These are phyloP conservation scores for Fopius arisanus DNA, from an alignment of 1,140 invertebrate genomes.

Conservation along the genomic window DNA sequence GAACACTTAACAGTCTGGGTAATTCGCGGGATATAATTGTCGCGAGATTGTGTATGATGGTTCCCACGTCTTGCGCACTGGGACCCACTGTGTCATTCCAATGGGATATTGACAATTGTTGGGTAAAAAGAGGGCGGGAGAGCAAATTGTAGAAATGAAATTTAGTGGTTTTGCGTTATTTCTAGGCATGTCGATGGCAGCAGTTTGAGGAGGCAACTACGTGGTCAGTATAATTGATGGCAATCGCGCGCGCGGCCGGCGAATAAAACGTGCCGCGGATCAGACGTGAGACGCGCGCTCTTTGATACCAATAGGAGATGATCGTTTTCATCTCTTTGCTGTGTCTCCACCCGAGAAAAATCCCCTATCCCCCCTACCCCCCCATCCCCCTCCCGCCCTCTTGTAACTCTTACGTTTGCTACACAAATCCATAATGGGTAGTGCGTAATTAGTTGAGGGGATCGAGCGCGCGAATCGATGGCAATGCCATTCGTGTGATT, in stretches of 20 bases:
- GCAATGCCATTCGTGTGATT: conserved; percentile 17
- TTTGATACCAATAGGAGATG: neutral
- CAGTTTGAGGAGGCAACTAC: neutral
- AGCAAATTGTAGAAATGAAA: neutral
- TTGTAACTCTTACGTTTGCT: conserved; percentile 29
- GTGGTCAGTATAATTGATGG: conserved; percentile 25
- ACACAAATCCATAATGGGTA: conserved; percentile 39
- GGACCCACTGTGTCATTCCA: neutral
- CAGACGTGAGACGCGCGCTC: conserved; percentile 7
- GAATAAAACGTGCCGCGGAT: conserved; percentile 17
- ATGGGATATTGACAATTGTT: neutral
- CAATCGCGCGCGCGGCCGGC: conserved; percentile 2
- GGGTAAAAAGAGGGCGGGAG: no score
- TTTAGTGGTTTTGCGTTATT: neutral
- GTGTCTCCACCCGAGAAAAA: neutral
- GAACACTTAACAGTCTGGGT: conserved; percentile 22
- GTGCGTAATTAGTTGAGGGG: conserved; percentile 31
- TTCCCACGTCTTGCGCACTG: conserved; percentile 14
- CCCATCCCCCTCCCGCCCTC: neutral
- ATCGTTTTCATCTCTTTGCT: neutral
- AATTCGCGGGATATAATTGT: conserved; percentile 26
- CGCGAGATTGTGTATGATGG: neutral
- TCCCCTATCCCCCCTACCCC: neutral
- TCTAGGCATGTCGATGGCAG: neutral
- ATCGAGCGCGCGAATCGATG: conserved; percentile 27